These are phyloP conservation scores for Anniella stebbinsi DNA, from an alignment of 2,797 vertebrate species.

Conservation along the genomic window DNA sequence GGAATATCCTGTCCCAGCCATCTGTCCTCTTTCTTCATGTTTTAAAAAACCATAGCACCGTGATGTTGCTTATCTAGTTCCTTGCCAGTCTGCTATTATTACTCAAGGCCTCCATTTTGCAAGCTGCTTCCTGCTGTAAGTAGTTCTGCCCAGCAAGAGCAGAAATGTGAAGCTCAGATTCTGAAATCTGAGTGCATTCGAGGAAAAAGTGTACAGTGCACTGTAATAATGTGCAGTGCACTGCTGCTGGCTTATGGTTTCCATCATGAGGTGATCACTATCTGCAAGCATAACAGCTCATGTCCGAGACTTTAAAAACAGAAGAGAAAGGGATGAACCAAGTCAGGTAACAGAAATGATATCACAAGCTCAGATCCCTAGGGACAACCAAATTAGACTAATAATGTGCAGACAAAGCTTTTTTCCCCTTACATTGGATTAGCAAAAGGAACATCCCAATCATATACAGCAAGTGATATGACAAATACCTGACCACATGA, in stretches of 20 bases:
- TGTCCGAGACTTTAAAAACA: neutral
- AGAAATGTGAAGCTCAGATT: neutral
- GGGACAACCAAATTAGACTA: neutral
- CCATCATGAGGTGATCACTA: neutral
- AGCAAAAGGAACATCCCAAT: neutral
- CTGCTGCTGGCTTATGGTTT: no score
- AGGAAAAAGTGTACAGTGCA: no score
- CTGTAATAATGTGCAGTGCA: no score
- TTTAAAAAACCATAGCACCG: neutral
- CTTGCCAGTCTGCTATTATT: constrained; percentile 8
- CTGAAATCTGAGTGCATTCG: neutral
- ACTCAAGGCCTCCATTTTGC: neutral
- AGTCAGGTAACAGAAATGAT: neutral
- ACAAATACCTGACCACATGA: neutral
- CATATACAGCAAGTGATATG: neutral
- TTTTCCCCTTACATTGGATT: neutral
- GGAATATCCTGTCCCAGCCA: neutral
- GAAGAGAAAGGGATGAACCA: neutral
- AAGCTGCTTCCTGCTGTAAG: neutral
- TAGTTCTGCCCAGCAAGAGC: neutral
- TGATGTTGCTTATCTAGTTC: neutral
- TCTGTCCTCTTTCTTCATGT: neutral
- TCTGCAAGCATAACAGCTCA: neutral
- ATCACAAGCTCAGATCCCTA: neutral
- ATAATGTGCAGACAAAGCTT: neutral